Conservation (phyloP, 1,140 invertebrate genomes). For the Lepidurus arcticus region DNA sequence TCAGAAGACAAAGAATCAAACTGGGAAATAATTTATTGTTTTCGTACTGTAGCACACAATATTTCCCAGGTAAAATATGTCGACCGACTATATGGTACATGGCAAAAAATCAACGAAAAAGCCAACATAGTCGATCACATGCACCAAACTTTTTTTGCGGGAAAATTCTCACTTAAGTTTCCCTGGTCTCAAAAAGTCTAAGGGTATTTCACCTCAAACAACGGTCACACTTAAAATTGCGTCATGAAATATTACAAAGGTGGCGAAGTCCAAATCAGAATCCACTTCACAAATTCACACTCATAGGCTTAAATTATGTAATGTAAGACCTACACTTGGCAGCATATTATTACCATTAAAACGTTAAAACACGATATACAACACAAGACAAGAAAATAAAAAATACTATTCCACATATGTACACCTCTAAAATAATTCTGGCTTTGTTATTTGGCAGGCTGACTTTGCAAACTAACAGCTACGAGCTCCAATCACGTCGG, state of each 20-base stretch:
- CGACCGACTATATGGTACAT: background rate
- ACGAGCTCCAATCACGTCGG: conserved; percentile 3
- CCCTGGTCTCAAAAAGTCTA: background rate
- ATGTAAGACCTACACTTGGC: background rate
- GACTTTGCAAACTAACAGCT: conserved; percentile 19
- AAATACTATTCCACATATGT: conserved; percentile 1
- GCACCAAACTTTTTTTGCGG: background rate
- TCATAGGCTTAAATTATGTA: background rate
- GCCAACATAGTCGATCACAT: conserved; percentile 9
- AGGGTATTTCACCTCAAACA: background rate
- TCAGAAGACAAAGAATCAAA: background rate
- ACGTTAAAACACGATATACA: conserved; percentile 21
- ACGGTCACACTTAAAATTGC: background rate
- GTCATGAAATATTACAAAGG: background rate
- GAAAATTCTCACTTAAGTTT: background rate
- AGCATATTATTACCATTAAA: background rate
- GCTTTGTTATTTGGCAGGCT: conserved; percentile 21
- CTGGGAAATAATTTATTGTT: conserved; percentile 15
- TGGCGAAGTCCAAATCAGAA: background rate
- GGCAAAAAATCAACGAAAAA: background rate
- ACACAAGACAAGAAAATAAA: background rate
- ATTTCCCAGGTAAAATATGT: conserved; percentile 12
- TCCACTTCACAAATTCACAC: background rate
- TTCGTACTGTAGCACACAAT: background rate
- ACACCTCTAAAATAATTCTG: conserved; percentile 16